These are phyloP conservation scores for Caranx melampygus DNA, from an alignment of 2,113 vertebrate genomes.

Conservation along the genomic window DNA sequence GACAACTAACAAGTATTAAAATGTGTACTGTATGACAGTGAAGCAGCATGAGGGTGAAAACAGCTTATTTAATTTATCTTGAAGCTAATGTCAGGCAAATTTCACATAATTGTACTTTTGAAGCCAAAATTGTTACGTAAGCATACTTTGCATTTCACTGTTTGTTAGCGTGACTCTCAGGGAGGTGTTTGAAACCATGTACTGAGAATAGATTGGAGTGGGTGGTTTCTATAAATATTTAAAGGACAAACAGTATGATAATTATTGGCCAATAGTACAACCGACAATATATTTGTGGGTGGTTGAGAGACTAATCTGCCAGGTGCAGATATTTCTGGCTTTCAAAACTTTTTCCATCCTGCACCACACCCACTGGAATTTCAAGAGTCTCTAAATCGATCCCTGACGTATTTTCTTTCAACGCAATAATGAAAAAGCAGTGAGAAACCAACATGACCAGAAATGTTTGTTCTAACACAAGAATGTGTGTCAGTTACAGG, in stretches of 20 bases:
- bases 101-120: conserved; percentile 4
- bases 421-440: conserved; percentile 33
- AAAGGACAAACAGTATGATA: conserved; percentile 10
- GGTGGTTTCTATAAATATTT: conserved; percentile 44
- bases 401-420: conserved; percentile 57
- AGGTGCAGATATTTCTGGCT: conserved; percentile 51
- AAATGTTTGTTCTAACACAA: background rate
- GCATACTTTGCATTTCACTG: conserved; percentile 26
- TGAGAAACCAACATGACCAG: conserved; percentile 22
- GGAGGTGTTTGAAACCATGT: conserved; percentile 36
- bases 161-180: conserved; percentile 18
- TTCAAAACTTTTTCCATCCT: conserved; percentile 37
- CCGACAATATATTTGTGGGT: conserved; percentile 18
- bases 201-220: conserved; percentile 15
- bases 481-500: conserved; percentile 16
- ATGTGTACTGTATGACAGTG: background rate
- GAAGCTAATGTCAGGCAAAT: background rate
- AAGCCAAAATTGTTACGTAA: conserved; percentile 29
- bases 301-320: conserved; percentile 27
- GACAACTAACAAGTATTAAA: background rate
- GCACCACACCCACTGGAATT: conserved; percentile 54
- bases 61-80: background rate
- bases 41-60: background rate
- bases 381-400: conserved; percentile 48
- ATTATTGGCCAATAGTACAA: conserved; percentile 13